These are phyloP conservation scores for Nettapus auritus DNA, from an alignment of 2,113 vertebrate species.

Conservation along the genomic window DNA sequence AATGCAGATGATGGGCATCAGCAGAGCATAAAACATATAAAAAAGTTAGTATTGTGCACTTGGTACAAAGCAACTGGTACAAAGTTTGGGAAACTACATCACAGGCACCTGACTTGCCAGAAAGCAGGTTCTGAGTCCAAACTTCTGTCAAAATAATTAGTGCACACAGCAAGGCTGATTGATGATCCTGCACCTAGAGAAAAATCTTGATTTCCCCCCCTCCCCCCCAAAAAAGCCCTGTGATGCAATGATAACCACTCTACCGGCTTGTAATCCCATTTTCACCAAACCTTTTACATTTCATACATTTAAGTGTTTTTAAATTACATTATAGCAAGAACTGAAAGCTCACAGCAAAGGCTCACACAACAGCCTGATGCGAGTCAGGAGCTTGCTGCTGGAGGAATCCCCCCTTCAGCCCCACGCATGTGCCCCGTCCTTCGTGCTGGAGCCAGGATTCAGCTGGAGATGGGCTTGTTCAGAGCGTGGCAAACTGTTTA, in stretches of 20 bases:
- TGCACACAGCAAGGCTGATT: neutral
- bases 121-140: neutral
- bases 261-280: neutral
- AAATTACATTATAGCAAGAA: neutral
- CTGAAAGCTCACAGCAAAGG: neutral
- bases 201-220: neutral
- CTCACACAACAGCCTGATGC: neutral
- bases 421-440: neutral
- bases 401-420: neutral
- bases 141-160: neutral
- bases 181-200: neutral
- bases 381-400: neutral
- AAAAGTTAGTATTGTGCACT: neutral
- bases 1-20: neutral
- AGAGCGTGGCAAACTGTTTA: neutral
- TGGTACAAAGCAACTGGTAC: neutral
- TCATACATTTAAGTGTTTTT: neutral
- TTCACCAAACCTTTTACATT: neutral
- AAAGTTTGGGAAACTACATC: neutral
- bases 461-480: neutral
- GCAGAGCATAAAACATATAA: neutral
- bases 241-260: neutral
- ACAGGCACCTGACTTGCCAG: neutral
- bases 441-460: accelerated
- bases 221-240: neutral